These are phyloP conservation scores for Mesorhabditis spiculigera DNA, from an alignment of 2,888 invertebrate genomes.

Conservation along the genomic window DNA sequence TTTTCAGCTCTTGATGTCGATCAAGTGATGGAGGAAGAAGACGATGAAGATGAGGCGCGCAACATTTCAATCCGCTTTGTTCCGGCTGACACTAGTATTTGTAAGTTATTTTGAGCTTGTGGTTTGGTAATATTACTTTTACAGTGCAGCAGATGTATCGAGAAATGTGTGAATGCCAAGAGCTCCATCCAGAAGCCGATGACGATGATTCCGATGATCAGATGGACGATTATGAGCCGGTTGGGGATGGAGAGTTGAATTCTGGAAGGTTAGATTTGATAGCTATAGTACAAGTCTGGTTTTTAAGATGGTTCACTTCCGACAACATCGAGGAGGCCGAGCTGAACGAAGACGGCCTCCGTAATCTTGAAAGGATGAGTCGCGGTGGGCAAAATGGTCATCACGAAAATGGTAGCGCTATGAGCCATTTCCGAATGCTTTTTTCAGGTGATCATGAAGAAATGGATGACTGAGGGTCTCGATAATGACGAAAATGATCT, in stretches of 20 bases:
- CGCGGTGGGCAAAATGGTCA: conserved; percentile 16
- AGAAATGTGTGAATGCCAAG: conserved; percentile 75
- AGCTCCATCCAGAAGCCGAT: conserved; percentile 74
- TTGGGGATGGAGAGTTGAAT: conserved; percentile 8
- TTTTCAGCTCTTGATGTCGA: conserved; percentile 37
- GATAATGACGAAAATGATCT: not conserved
- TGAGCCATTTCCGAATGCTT: not conserved
- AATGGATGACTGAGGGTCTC: not conserved
- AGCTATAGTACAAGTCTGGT: not conserved
- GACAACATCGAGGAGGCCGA: conserved; percentile 32
- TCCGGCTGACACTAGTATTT: conserved; percentile 33
- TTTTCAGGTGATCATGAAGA: not conserved
- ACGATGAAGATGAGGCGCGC: conserved; percentile 28
- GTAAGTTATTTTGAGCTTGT: conserved; percentile 22
- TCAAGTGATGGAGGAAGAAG: conserved; percentile 27
- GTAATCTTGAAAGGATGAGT: conserved; percentile 45
- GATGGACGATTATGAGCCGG: conserved; percentile 12
- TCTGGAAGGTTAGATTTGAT: not conserved
- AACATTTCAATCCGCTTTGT: conserved; percentile 41
- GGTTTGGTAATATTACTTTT: conserved; percentile 22
- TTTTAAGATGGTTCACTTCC: conserved; percentile 29
- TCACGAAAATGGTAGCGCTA: conserved; percentile 8
- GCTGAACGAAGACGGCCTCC: conserved; percentile 46
- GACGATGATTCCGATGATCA: conserved; percentile 67
- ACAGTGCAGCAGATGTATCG: conserved; percentile 71